Base-by-base conservation (phyloP, 1,140 invertebrate genomes). In the Diabrotica undecimpunctata region DNA sequence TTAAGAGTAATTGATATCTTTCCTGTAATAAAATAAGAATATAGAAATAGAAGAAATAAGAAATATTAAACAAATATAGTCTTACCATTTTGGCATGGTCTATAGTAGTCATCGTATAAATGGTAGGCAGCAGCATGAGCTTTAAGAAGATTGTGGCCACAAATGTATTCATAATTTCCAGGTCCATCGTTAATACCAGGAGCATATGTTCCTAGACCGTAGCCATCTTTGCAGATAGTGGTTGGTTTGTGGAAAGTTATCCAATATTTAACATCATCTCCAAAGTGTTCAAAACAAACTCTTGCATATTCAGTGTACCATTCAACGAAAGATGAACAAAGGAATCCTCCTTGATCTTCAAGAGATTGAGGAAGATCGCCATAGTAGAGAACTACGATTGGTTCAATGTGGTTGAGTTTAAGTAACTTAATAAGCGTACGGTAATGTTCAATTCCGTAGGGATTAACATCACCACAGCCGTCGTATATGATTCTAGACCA, bases 181-280 rank as follows among this genome's bases (percentile, higher is more conserved):
- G 6, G 81, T 6, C 52, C 9, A 55, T 46, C 41, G 67, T 81
- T 83, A 82, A 61, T 82, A 80, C 51, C 85, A 81, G 6, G 81
- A 2, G 53, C 5, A 55, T 8, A 51, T 50, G 46, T 50, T 10
- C 61, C 66, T n/a, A 0, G 8, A 12, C 12, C 7, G 5, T 12
- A 54, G 8, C n/a, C 71, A 57, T 54, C 70, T 53, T 72, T 71
- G 51, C 87, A 88, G 6, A 85, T 81, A 62, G 87, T 84, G 81
- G 84, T 83, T 4, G 88, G 88, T 75, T 92, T 88, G 74, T 91
- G 91, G 64, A 92, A 83, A 0, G 90, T 91, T 1, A 87, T 84
- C 87, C 89, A 92, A 14, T 79, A 56, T 55, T 83, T 85, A 0
- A 88, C 85, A 66, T 83, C 80, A 74, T 85, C 82, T 0, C 87